Base-by-base conservation (phyloP, 2,113 vertebrate species). In the Choloepus hoffmanni region DNA sequence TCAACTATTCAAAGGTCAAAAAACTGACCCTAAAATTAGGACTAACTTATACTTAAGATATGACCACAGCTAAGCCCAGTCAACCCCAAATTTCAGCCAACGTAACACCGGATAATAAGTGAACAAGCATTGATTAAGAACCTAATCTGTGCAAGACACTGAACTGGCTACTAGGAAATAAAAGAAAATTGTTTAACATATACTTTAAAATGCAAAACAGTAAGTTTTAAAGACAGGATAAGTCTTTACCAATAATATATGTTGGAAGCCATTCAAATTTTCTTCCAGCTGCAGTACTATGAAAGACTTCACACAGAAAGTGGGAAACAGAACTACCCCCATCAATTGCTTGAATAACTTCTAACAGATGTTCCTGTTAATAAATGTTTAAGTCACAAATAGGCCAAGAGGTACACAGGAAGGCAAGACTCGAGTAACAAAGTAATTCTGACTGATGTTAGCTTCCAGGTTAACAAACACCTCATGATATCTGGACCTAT, bases 391-490 rank as follows among this genome's bases (percentile, higher is more conserved):
- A 5, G 18, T 36, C 62, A 73, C 16, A 86, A 81, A 67, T 73
- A n/a, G 68, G 7, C 89, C 53, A 93, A 79, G 53, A 92, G 28
- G 36, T 30, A 53, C 24, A 60, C 63, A 48, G 45, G 55, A 88
- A 85, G 50, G 33, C 45, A 95, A 87, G 77, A 53, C 36, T 10
- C 28, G 36, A 24, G 7, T 19, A 74, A 73, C 68, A 89, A 83
- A 95, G 78, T 53, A 74, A 92, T 43, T 89, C 45, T 76, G 62
- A 45, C 8, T 45, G 50, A 68, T 45, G 9, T 96, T n/a, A 63
- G 8, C 43, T 58, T 90, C 85, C 40, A 83, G 14, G 43, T 36
- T 67, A 89, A 67, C 21, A 67, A 90, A 36, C 24, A 33, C n/a
- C 40, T 79, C 21, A 0, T 90, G 28, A 23, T 50, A 24, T 30